Base-by-base conservation (phyloP, 1,140 invertebrate species). In the Drosophila ogumai region DNA sequence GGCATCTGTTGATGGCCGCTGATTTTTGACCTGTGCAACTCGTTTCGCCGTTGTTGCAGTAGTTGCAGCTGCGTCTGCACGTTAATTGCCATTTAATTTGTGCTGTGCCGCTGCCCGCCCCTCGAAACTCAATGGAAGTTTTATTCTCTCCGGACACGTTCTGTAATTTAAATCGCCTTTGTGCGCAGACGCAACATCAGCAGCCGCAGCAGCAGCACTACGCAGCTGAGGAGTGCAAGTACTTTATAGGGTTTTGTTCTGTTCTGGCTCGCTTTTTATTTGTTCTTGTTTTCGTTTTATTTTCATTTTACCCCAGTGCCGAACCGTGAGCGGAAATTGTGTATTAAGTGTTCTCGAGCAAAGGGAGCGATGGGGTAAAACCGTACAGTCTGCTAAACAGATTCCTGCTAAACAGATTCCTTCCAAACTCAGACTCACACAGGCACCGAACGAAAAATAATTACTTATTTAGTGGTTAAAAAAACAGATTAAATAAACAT, bases 21-120 rank as follows among this genome's bases (percentile, higher is more conserved):
- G 54, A 40, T 40, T 56, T 47, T 82, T 72, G 82, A 82, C 82
- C 82, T 59, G 67, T 55, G 63, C 75, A 54, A 67, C 60, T 66
- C 59, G 66, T 65, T 63, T 68, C 19, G 58, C 28, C 74, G 75
- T 60, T 67, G 75, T 52, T 73, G 71, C 65, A 31, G 67, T 65
- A 59, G 44, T 36, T 61, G 73, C 71, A 41, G 56, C 69, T 75
- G 74, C 74, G 43, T 69, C 76, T 77, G 84, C 84, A 88, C 88
- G 84, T 88, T 87, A 88, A 87, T 87, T 87, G 84, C 80, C 78
- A 77, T 84, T 87, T 87, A 87, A 87, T 87, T 87, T 88, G 80
- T 80, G 73, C 67, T 80, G 67, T 63, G 44, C 44, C 43, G 71
- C 68, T 17, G 58, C 52, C 46, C 76, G 68, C 56, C 77, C 46